Percentiles rank a stretch among this genome's conserved stretches.
Conservation (phyloP, 2,113 vertebrate genomes). For the Bubo scandiacus region DNA sequence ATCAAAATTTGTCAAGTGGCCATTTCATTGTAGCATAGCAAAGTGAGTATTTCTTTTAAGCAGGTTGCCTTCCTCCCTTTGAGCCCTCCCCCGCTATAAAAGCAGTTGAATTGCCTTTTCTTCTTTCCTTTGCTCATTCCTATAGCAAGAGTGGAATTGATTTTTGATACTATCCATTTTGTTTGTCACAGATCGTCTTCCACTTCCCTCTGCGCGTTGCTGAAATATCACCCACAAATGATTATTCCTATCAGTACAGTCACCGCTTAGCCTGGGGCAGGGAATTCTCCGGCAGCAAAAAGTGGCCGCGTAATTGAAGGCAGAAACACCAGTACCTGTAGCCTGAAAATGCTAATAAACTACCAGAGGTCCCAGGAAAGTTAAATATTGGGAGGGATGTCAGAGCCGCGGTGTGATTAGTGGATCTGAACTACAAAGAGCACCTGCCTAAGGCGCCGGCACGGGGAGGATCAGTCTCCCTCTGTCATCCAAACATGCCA, state of each 20-base stretch:
- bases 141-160: not conserved
- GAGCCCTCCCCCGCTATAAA: not conserved
- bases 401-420: not conserved
- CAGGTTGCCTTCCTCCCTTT: not conserved
- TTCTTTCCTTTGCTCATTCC: not conserved
- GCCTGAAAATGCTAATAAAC: slow-evolving; percentile 42
- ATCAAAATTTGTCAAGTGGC: not conserved
- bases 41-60: not conserved
- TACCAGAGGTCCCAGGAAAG: slow-evolving; percentile 60
- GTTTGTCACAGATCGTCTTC: slow-evolving; percentile 44
- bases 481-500: not conserved
- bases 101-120: not conserved
- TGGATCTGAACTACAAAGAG: not conserved
- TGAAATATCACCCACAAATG: slow-evolving; percentile 56
- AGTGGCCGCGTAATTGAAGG: not conserved
- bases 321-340: slow-evolving; percentile 18
- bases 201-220: not conserved
- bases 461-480: slow-evolving; percentile 8
- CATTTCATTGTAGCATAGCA: fast-evolving
- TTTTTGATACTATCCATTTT: slow-evolving; percentile 35
- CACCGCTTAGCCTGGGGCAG: not conserved
- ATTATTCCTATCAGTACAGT: not conserved
- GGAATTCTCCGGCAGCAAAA: not conserved
- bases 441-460: not conserved
- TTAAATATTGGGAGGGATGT: slow-evolving; percentile 48